Conservation (phyloP, 1,140 invertebrate genomes). For the Antheraea pernyi region DNA sequence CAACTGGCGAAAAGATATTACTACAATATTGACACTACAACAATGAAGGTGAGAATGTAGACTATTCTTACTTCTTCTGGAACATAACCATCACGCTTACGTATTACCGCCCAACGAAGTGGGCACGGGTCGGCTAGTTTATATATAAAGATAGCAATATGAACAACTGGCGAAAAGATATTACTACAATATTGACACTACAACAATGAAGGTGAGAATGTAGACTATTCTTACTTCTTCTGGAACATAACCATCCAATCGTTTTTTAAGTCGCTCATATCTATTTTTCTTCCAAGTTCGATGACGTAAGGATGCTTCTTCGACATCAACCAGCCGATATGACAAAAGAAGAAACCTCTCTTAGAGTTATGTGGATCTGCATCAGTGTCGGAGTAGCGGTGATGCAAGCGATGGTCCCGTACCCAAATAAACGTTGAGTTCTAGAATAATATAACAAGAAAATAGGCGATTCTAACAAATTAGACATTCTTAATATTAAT, state of each 20-base stretch:
- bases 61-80: constrained; percentile 81
- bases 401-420: constrained; percentile 84
- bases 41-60: no score
- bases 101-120: no score
- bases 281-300: constrained; percentile 81
- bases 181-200: no score
- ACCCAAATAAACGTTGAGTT: constrained; percentile 78
- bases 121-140: no score
- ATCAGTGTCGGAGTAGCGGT: constrained; percentile 84
- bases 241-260: constrained; percentile 88
- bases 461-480: neutral
- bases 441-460: constrained; percentile 31
- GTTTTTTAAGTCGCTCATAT: constrained; percentile 84
- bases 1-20: no score
- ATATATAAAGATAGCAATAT: no score
- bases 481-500: neutral
- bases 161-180: no score
- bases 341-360: constrained; percentile 85
- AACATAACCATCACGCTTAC: no score
- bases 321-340: constrained; percentile 84
- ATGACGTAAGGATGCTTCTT: constrained; percentile 84
- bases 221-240: constrained; percentile 77
- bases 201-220: no score
- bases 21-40: no score
- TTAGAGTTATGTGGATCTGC: constrained; percentile 84